phyloP scores from a whole-genome alignment of 2,113 vertebrate genomes.

The Garra rufa region DNA sequence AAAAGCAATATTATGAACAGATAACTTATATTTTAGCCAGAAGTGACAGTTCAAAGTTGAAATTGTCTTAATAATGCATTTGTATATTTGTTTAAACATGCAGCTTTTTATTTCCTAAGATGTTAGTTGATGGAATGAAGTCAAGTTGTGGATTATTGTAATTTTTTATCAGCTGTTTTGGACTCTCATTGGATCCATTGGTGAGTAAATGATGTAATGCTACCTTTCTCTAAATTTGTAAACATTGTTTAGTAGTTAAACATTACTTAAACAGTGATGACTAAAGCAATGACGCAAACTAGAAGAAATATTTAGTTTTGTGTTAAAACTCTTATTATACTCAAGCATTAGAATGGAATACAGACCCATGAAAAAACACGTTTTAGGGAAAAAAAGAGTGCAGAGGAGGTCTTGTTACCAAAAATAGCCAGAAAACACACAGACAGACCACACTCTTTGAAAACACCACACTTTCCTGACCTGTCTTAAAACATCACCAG shows the following conservation, averaged over 20 bases:
- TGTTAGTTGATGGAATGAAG: not conserved
- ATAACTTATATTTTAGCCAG: not conserved
- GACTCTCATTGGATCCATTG: not conserved
- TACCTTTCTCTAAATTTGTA: not conserved
- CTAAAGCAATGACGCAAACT: not conserved
- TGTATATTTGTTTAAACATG: not conserved
- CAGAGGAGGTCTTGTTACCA: not conserved
- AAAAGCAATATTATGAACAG: too few species aligned
- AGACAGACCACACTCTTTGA: constrained; percentile 25
- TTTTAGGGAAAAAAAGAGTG: not conserved
- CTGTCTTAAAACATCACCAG: constrained; percentile 8
- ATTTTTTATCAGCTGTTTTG: not conserved
- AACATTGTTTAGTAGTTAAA: not conserved
- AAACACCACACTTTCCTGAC: constrained; percentile 20
- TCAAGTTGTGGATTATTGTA: not conserved
- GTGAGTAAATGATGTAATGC: not conserved
- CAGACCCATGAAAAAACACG: constrained; percentile 12
- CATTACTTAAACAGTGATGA: not conserved
- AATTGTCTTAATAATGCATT: not conserved
- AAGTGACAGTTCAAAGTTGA: not conserved
- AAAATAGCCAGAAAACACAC: constrained; percentile 9
- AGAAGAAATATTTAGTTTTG: not conserved
- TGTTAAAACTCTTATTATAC: not conserved
- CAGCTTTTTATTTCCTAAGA: not conserved
- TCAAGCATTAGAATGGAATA: not conserved